Conservation (phyloP, 1,140 invertebrate species). For the Lutraria rhynchaena region DNA sequence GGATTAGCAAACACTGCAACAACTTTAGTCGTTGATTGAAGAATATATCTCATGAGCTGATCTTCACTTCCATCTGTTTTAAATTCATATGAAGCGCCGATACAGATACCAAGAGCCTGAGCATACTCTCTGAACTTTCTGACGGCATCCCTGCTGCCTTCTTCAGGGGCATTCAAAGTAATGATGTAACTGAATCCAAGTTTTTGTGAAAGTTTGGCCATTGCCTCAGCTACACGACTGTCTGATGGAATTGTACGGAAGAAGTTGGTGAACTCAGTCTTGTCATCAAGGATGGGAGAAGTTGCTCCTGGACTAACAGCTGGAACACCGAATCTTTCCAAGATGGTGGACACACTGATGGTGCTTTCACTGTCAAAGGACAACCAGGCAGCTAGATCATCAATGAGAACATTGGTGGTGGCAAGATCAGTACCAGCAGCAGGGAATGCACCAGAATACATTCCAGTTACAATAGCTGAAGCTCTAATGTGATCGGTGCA, state of each 20-base stretch:
- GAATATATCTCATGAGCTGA: slow-evolving; percentile 69
- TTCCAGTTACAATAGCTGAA: slow-evolving; percentile 68
- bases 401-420: slow-evolving; percentile 44
- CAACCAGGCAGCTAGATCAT: slow-evolving; percentile 71
- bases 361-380: slow-evolving; percentile 75
- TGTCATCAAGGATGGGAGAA: slow-evolving; percentile 88
- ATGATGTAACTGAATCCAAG: slow-evolving; percentile 75
- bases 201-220: slow-evolving; percentile 80
- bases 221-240: slow-evolving; percentile 89
- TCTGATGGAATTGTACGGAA: slow-evolving; percentile 91
- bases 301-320: slow-evolving; percentile 83
- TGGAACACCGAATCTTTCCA: slow-evolving; percentile 65
- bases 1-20: slow-evolving; percentile 78
- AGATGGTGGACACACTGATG: slow-evolving; percentile 66
- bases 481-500: slow-evolving; percentile 70
- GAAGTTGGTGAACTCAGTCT: slow-evolving; percentile 89
- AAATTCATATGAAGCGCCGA: slow-evolving; percentile 77
- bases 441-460: slow-evolving; percentile 68
- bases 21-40: slow-evolving; percentile 69
- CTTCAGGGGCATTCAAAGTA: slow-evolving; percentile 74
- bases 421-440: slow-evolving; percentile 42
- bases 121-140: slow-evolving; percentile 67
- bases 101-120: slow-evolving; percentile 71
- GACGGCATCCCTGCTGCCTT: slow-evolving; percentile 62
- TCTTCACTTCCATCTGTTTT: slow-evolving; percentile 72